Evolutionary conservation across 1,140 invertebrate species (phyloP).

Genomic region (Calliphora vicina): DNA sequence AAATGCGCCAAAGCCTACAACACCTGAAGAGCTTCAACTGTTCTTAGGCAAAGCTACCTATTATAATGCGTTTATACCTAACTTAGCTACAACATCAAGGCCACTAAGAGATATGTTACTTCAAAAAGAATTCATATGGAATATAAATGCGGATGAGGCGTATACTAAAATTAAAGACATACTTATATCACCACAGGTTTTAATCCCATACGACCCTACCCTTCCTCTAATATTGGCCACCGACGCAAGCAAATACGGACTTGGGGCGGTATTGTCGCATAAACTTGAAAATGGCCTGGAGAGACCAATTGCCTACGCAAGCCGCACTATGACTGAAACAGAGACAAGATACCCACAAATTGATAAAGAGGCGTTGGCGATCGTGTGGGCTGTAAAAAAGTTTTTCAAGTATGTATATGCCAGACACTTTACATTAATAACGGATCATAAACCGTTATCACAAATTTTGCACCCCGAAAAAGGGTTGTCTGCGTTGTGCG

Average conservation of each 20-base stretch:
- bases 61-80: conserved; percentile 17
- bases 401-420: conserved; percentile 64
- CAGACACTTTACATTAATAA: conserved; percentile 63
- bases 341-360: conserved; percentile 64
- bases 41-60: conserved; percentile 26
- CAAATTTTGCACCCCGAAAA: conserved; percentile 52
- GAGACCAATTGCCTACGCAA: conserved; percentile 20
- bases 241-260: not conserved
- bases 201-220: conserved; percentile 19
- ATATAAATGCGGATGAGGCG: not conserved
- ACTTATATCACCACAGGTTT: conserved; percentile 18
- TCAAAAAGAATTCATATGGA: conserved; percentile 22
- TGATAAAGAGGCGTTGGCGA: conserved; percentile 64
- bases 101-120: conserved; percentile 21
- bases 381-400: conserved; percentile 59
- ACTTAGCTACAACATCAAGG: not conserved
- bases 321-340: conserved; percentile 51
- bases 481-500: conserved; percentile 52
- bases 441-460: conserved; percentile 64
- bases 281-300: not conserved
- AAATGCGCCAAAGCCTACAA: conserved; percentile 37
- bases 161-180: conserved; percentile 26
- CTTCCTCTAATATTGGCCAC: conserved; percentile 27
- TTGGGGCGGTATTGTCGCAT: conserved; percentile 23
- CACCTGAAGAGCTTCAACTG: conserved; percentile 19